Evolutionary conservation across 2,113 vertebrate genomes (phyloP), one percentile per base, ranked within the genome.

Genomic region (Galeopterus variegatus): DNA sequence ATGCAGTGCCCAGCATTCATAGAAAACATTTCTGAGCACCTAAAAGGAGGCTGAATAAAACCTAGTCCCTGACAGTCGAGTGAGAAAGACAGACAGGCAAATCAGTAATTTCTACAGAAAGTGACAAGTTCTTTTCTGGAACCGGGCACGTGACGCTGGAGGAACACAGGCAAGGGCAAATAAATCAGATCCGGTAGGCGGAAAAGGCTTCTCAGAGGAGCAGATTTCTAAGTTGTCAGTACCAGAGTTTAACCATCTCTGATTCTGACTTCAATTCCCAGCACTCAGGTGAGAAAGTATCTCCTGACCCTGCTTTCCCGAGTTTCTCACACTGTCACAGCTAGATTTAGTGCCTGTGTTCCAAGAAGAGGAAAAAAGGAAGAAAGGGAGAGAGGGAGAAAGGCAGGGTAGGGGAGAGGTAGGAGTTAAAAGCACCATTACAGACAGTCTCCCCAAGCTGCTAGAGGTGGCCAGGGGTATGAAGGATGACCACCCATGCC

Each of bases 231-330:
- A 62, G 50, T 48, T 76, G 86, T 62, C 83, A 45, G n/a, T 5
- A 81, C 56, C 60, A 13, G 77, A 84, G 77, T 56, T 31, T 45
- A 79, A 85, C n/a, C 41, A n/a, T 26, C 76, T 84, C 87, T 93
- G 79, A 67, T 67, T 79, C 84, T 8, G 1, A 75, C 77, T 60
- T 82, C 83, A n/a, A 8, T 28, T 84, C 76, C 77, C 60, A 76
- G 67, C 75, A 48, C 89, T 41, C 92, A 41, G 73, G 77, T 73
- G 86, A 89, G 82, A 92, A 80, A 69, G 50, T 7, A n/a, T 41
- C 48, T 62, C 76, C 67, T 17, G 45, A 58, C 31, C 21, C 75
- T 84, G 82, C 81, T 54, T 77, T n/a, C 79, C 48, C 75, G 86
- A 60, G 72, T 33, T 28, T 50, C 14, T 65, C 33, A 84, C 31